Conservation (phyloP, 1,140 invertebrate species). For the Eumeta japonica region DNA sequence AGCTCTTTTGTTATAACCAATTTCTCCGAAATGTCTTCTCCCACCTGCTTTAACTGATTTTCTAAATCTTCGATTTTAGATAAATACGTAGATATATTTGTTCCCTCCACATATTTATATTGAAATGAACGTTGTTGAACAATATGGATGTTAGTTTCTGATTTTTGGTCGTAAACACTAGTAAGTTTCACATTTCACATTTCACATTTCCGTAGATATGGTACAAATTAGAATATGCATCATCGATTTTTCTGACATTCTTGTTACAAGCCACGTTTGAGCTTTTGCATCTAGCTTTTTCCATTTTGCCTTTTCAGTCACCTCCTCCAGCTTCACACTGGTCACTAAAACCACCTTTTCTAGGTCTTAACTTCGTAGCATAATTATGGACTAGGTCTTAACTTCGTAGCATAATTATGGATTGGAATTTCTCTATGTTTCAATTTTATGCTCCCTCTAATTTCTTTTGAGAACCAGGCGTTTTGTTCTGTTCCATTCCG, state of each 20-base stretch:
- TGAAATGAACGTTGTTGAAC: constrained; percentile 29
- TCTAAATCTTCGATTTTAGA: no score
- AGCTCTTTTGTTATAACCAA: no score
- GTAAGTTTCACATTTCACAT: constrained; percentile 17
- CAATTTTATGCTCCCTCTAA: constrained; percentile 10
- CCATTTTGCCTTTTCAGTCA: constrained; percentile 6
- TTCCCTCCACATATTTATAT: constrained; percentile 11
- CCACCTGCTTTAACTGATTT: no score
- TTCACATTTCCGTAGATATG: constrained; percentile 31
- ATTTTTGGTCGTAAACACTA: constrained; percentile 31
- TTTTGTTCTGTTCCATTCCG: constrained; percentile 1
- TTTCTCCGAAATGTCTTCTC: no score
- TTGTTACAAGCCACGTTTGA: constrained; percentile 19
- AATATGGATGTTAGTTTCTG: constrained; percentile 26
- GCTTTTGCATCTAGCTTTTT: constrained; percentile 13
- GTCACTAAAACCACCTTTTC: constrained; percentile 7
- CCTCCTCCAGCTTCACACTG: constrained; percentile 8
- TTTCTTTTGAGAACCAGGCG: constrained; percentile 5
- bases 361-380: no score
- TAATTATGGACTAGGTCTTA: constrained; percentile 9
- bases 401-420: constrained; percentile 8
- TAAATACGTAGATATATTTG: no score
- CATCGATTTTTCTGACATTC: constrained; percentile 21
- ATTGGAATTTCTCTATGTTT: constrained; percentile 15
- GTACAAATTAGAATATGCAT: constrained; percentile 27